Conservation (phyloP, 2,797 vertebrate species). For the Girardinus metallicus region DNA sequence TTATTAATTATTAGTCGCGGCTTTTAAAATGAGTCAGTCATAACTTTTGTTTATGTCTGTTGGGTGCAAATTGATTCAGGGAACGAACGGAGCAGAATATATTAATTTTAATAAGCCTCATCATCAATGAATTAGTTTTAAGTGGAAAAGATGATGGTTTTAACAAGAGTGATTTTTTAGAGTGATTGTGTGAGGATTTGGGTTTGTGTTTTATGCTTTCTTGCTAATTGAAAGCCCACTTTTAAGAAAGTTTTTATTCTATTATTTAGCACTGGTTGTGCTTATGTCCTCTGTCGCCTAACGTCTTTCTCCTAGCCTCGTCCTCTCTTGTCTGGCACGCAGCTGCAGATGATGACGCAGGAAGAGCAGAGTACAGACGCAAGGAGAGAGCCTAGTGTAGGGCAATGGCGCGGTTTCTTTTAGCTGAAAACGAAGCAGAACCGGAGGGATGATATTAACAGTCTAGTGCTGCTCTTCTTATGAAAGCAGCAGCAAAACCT, state of each 20-base stretch:
- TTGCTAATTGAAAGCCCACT: slow-evolving; percentile 34
- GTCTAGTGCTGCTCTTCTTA: background rate
- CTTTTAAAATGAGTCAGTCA: slow-evolving; percentile 27
- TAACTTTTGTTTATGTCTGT: slow-evolving; percentile 36
- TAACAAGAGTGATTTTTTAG: slow-evolving; percentile 28
- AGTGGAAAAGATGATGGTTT: slow-evolving; percentile 30
- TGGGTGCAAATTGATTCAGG: slow-evolving; percentile 30
- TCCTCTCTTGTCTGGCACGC: slow-evolving; percentile 61
- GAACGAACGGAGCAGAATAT: slow-evolving; percentile 19
- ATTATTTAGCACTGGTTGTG: slow-evolving; percentile 36
- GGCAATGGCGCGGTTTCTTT: slow-evolving; percentile 20
- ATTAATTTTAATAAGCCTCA: slow-evolving; percentile 30
- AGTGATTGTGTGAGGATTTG: background rate
- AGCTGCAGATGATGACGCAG: slow-evolving; percentile 68
- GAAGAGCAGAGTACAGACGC: slow-evolving; percentile 42
- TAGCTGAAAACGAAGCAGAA: slow-evolving; percentile 3
- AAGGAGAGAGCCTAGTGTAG: slow-evolving; percentile 27
- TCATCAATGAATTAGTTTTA: slow-evolving; percentile 19
- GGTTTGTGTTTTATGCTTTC: slow-evolving; percentile 42
- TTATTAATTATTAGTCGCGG: slow-evolving; percentile 35
- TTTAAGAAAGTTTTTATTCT: slow-evolving; percentile 33
- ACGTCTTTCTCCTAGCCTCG: slow-evolving; percentile 30
- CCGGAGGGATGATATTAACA: slow-evolving; percentile 7
- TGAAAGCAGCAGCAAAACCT: background rate
- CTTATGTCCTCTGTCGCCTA: slow-evolving; percentile 43